phyloP scores from a whole-genome alignment of 2,113 vertebrate genomes.

The Pseudolaguvia tuberculata region DNA sequence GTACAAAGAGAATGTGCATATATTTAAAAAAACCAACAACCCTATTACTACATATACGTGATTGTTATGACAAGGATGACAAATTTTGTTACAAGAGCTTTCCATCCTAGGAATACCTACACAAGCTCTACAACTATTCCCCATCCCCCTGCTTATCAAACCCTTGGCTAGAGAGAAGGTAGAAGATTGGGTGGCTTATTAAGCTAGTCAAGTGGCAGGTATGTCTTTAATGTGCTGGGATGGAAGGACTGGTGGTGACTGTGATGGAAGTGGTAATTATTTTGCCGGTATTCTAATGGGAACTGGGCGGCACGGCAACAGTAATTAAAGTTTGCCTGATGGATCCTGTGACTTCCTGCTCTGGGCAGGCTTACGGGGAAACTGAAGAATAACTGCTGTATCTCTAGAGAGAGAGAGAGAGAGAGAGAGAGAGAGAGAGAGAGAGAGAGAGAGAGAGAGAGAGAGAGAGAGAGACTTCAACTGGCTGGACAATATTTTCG shows the following conservation, averaged over 20 bases:
- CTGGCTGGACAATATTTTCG: conserved; percentile 11
- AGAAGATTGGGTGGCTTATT: conserved; percentile 42
- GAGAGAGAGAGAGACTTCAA: conserved; percentile 15
- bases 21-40: conserved; percentile 43
- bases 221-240: conserved; percentile 65
- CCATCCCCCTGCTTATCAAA: conserved; percentile 25
- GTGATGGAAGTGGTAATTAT: conserved; percentile 66
- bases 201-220: conserved; percentile 47
- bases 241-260: conserved; percentile 59
- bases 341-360: conserved; percentile 67
- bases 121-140: conserved; percentile 25
- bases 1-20: conserved; percentile 44
- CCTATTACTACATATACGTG: conserved; percentile 43
- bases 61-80: conserved; percentile 39
- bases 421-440: too few species aligned
- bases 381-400: conserved; percentile 32
- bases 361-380: conserved; percentile 41
- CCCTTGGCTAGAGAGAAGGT: conserved; percentile 18
- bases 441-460: conserved; percentile 15
- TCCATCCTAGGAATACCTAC: conserved; percentile 25
- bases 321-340: conserved; percentile 69
- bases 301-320: conserved; percentile 56
- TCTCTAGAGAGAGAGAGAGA: conserved; percentile 21
- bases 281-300: conserved; percentile 63
- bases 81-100: conserved; percentile 47